These are phyloP conservation scores for Zapus hudsonius DNA, from an alignment of 2,113 vertebrate species.

Conservation along the genomic window DNA sequence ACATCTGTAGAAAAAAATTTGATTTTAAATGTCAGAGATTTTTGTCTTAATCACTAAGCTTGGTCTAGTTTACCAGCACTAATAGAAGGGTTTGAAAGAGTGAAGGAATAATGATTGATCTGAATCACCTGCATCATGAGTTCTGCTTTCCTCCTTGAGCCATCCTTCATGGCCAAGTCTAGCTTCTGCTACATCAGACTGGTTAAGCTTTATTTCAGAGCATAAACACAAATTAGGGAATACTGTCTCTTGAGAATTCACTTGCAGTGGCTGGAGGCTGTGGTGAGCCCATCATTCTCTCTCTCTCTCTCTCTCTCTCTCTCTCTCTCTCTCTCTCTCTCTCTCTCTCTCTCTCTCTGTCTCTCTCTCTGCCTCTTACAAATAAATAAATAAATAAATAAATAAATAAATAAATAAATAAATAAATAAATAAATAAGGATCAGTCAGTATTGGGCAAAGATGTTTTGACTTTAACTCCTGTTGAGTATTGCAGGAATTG, in stretches of 20 bases:
- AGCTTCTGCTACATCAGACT: neutral
- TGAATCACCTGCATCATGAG: neutral
- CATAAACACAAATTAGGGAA: neutral
- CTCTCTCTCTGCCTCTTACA: no score
- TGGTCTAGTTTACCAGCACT: neutral
- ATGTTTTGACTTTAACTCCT: neutral
- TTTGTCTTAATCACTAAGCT: neutral
- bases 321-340: no score
- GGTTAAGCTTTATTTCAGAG: neutral
- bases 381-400: no score
- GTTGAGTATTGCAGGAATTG: neutral
- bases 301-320: no score
- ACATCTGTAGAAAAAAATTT: neutral
- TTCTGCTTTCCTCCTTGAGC: neutral
- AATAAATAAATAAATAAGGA: no score
- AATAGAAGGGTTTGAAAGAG: slow-evolving; percentile 4
- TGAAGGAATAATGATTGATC: neutral
- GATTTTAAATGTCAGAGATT: neutral
- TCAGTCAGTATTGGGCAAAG: neutral
- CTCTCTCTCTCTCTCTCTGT: no score
- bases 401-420: no score
- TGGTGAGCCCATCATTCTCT: no score
- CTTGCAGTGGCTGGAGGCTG: no score
- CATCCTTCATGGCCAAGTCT: neutral
- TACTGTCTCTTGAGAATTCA: neutral